Evolutionary conservation across 1,140 invertebrate genomes (phyloP).

Genomic region (Psix sp.): DNA sequence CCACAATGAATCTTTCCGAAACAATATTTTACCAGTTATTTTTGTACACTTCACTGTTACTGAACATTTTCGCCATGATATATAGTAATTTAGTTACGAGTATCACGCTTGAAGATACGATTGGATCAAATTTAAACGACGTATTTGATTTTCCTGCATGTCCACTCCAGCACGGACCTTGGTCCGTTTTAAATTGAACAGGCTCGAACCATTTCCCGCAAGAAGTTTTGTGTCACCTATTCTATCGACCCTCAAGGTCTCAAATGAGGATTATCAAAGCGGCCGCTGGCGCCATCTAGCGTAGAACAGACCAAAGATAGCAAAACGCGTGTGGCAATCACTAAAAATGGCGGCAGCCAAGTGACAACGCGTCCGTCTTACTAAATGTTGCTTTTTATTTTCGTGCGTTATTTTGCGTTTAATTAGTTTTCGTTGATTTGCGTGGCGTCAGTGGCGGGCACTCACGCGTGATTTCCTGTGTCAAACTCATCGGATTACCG

Average conservation of each 20-base stretch:
- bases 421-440: slow-evolving; percentile 29
- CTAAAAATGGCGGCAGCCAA: slow-evolving; percentile 71
- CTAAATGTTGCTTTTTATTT: slow-evolving; percentile 66
- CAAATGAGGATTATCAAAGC: neutral
- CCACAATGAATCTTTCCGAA: too few relatives aligned
- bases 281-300: slow-evolving; percentile 12
- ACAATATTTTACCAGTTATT: too few relatives aligned
- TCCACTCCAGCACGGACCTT: too few relatives aligned
- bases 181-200: too few relatives aligned
- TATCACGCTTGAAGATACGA: too few relatives aligned
- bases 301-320: slow-evolving; percentile 12
- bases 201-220: too few relatives aligned
- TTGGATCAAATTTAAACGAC: too few relatives aligned
- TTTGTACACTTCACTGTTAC: too few relatives aligned
- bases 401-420: slow-evolving; percentile 60
- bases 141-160: too few relatives aligned
- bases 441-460: slow-evolving; percentile 12
- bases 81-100: too few relatives aligned
- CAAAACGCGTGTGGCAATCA: slow-evolving; percentile 48
- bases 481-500: slow-evolving; percentile 22
- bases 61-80: too few relatives aligned
- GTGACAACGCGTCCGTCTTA: slow-evolving; percentile 68
- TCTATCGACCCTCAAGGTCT: neutral
- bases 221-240: too few relatives aligned
- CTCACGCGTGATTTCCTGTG: slow-evolving; percentile 23